phyloP scores from a whole-genome alignment of 2,797 vertebrate genomes.

The Cossypha dichroa region DNA sequence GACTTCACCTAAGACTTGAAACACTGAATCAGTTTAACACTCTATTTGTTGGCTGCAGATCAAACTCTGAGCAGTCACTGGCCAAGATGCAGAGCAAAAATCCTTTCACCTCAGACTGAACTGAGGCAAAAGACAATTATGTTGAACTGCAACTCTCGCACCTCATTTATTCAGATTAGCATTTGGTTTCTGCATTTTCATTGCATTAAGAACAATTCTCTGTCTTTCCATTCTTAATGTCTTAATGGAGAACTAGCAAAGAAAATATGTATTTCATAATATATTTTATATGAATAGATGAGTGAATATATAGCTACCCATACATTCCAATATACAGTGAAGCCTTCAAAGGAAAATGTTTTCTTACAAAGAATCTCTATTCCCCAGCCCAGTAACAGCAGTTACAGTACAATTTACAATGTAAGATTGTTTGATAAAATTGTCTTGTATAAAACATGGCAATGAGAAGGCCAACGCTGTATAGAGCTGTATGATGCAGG shows the following conservation, averaged over 20 bases:
- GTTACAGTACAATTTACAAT: neutral
- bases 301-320: neutral
- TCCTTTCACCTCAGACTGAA: neutral
- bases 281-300: neutral
- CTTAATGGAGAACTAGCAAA: constrained; percentile 18
- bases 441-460: neutral
- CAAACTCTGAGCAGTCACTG: neutral
- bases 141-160: neutral
- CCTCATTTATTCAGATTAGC: neutral
- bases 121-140: neutral
- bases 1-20: neutral
- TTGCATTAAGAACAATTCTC: neutral
- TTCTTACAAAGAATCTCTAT: neutral
- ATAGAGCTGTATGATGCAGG: neutral
- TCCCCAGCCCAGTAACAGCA: neutral
- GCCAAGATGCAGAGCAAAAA: neutral
- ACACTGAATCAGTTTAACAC: neutral
- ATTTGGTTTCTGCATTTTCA: constrained; percentile 3
- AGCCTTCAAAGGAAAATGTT: neutral
- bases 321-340: constrained; percentile 22
- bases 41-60: neutral
- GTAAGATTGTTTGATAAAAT: neutral
- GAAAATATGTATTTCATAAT: neutral
- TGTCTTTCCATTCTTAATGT: neutral
- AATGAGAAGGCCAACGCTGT: neutral